These are phyloP conservation scores for Solea senegalensis DNA, from an alignment of 2,113 vertebrate species.

Conservation along the genomic window DNA sequence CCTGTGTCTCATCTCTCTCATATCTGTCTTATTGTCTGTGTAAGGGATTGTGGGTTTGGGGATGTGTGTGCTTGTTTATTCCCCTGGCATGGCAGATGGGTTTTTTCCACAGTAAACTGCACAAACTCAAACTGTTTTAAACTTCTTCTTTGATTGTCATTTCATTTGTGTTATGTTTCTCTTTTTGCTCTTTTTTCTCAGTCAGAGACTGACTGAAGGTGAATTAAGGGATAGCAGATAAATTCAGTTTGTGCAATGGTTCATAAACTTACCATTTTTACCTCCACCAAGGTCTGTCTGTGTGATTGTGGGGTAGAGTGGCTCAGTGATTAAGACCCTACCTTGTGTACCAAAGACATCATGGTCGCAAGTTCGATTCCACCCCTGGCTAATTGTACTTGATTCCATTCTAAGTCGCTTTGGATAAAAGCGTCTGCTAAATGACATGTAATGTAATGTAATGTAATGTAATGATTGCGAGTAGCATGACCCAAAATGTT, in stretches of 20 bases:
- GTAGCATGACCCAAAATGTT: no score
- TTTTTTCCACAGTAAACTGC: slow-evolving; percentile 37
- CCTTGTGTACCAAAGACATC: no score
- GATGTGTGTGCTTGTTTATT: slow-evolving; percentile 15
- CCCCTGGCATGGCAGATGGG: slow-evolving; percentile 42
- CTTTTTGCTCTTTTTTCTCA: background rate
- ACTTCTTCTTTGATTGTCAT: background rate
- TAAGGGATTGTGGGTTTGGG: slow-evolving; percentile 25
- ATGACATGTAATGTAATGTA: no score
- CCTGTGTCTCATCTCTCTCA: slow-evolving; percentile 16
- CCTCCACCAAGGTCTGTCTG: background rate
- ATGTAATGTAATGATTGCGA: no score
- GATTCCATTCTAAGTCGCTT: no score
- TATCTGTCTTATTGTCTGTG: slow-evolving; percentile 27
- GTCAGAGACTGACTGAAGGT: background rate
- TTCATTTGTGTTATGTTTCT: slow-evolving; percentile 14
- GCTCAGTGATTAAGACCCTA: no score
- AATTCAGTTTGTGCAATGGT: background rate
- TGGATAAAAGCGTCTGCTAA: no score
- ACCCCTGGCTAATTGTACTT: no score
- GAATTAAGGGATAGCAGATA: slow-evolving; percentile 12
- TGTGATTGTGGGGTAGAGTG: no score
- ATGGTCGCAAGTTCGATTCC: no score
- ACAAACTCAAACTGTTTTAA: slow-evolving; percentile 21
- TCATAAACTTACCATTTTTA: background rate